Conservation (phyloP, 2,888 invertebrate species). For the Polydrusus cervinus region DNA sequence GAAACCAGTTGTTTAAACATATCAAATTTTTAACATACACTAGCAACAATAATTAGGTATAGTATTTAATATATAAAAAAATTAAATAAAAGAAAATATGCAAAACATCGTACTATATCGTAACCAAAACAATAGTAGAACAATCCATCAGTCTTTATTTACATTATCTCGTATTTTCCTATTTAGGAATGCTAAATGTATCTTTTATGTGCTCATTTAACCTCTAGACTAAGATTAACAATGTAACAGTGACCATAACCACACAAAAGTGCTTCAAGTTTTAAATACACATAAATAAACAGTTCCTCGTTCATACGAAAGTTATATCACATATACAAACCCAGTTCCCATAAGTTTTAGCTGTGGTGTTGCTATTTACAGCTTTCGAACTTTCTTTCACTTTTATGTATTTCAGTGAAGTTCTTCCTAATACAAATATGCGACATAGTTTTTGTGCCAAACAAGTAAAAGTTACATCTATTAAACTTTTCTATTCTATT, state of each 20-base stretch:
- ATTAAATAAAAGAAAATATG: too few relatives aligned
- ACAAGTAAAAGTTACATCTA: constrained; percentile 31
- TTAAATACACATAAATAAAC: constrained; percentile 65
- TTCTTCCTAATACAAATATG: constrained; percentile 33
- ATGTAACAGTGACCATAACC: constrained; percentile 49
- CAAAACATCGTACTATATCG: neutral
- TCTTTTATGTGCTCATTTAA: constrained; percentile 47
- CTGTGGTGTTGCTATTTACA: constrained; percentile 58
- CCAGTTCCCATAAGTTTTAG: constrained; percentile 59
- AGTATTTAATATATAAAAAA: too few relatives aligned
- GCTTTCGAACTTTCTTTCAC: constrained; percentile 48
- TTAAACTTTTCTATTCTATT: constrained; percentile 5
- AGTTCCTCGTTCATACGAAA: constrained; percentile 61
- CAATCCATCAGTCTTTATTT: neutral
- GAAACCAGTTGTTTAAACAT: too few relatives aligned
- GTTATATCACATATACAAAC: constrained; percentile 58
- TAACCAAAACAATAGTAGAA: neutral
- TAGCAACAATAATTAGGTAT: too few relatives aligned
- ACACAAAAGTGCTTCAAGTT: constrained; percentile 61
- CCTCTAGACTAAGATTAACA: constrained; percentile 49
- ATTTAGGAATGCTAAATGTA: constrained; percentile 32
- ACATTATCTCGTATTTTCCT: constrained; percentile 5
- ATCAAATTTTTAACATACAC: too few relatives aligned
- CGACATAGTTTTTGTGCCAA: constrained; percentile 31
- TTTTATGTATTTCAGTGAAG: constrained; percentile 33